Evolutionary conservation across 53 echinoderm and acorn worm genomes (phyloP).

Genomic region (Henricia sp.): DNA sequence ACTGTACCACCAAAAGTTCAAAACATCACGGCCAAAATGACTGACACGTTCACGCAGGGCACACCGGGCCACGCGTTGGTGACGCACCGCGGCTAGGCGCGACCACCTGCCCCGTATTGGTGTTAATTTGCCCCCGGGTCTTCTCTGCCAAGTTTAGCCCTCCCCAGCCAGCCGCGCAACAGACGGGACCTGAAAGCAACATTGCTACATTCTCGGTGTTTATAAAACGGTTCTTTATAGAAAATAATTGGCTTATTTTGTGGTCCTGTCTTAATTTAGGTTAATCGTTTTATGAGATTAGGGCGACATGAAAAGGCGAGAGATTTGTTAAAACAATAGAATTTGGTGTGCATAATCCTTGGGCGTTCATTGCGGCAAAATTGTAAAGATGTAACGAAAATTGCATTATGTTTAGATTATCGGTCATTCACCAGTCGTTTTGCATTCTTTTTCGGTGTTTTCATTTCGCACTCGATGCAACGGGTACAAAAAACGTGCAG

Average conservation of each 20-base stretch:
- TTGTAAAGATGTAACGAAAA: too few relatives aligned
- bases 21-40: constrained; percentile 7
- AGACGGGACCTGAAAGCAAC: neutral
- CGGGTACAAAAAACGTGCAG: too few relatives aligned
- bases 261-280: constrained; percentile 3
- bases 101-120: constrained; percentile 42
- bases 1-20: constrained; percentile 1
- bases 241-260: constrained; percentile 1
- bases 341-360: too few relatives aligned
- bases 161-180: neutral
- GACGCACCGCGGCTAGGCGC: neutral
- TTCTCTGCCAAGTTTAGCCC: neutral
- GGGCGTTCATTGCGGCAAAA: too few relatives aligned
- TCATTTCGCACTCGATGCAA: too few relatives aligned
- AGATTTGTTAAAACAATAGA: too few relatives aligned
- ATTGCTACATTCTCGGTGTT: neutral
- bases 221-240: neutral
- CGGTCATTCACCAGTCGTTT: too few relatives aligned
- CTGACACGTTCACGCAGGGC: neutral
- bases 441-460: too few relatives aligned
- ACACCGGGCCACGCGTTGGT: neutral
- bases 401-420: too few relatives aligned
- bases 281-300: constrained; percentile 11
- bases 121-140: constrained; percentile 52
- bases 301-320: too few relatives aligned